phyloP scores from a whole-genome alignment of 2,888 invertebrate genomes.

The Eucera pruinosa region DNA sequence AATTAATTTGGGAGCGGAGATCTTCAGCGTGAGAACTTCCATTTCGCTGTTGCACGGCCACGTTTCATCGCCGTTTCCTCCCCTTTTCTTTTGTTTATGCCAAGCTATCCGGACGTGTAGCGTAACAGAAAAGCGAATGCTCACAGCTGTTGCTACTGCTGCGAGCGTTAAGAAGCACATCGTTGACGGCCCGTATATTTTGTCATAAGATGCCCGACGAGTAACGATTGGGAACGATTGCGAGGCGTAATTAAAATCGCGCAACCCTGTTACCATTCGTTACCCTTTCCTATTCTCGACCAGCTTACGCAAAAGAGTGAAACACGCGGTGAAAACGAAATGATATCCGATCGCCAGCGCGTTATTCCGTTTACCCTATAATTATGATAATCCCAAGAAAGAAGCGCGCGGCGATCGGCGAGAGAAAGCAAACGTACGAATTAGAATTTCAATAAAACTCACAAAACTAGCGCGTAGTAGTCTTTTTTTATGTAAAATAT shows the following conservation, averaged over 20 bases:
- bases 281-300: not conserved
- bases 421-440: not conserved
- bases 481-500: no score
- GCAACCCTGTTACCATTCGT: not conserved
- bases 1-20: not conserved
- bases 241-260: slow-evolving; percentile 6
- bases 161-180: slow-evolving; percentile 12
- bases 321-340: not conserved
- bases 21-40: not conserved
- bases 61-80: slow-evolving; percentile 24
- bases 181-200: slow-evolving; percentile 48
- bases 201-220: slow-evolving; percentile 6
- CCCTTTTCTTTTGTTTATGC: slow-evolving; percentile 19
- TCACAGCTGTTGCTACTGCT: slow-evolving; percentile 43
- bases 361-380: not conserved
- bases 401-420: not conserved
- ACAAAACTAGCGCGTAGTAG: not conserved
- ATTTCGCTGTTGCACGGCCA: slow-evolving; percentile 11
- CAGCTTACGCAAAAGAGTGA: not conserved
- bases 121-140: slow-evolving; percentile 30
- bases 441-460: not conserved
- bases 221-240: slow-evolving; percentile 10
- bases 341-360: not conserved
- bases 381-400: not conserved
- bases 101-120: slow-evolving; percentile 17